These are phyloP conservation scores for Cryptoleucopteryx plumbea DNA, from an alignment of 2,113 vertebrate species.

Conservation along the genomic window DNA sequence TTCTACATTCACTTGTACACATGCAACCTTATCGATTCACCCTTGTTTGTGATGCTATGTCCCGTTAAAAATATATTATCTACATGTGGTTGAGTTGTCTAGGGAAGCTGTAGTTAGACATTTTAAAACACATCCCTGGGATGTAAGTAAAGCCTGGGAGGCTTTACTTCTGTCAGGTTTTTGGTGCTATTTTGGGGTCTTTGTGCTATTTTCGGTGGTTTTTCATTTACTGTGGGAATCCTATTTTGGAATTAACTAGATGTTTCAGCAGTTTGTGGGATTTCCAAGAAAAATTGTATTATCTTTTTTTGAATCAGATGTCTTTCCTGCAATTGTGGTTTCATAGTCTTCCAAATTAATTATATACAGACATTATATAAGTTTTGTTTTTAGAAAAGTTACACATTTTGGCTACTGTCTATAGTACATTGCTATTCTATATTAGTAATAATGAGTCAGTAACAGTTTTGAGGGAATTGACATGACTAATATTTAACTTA, in stretches of 20 bases:
- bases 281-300: background rate
- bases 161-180: background rate
- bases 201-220: background rate
- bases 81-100: background rate
- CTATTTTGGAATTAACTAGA: slow-evolving; percentile 7
- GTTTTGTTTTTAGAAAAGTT: background rate
- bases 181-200: background rate
- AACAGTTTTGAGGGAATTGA: background rate
- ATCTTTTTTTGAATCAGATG: background rate
- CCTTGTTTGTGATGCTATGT: background rate
- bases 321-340: slow-evolving; percentile 7
- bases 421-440: background rate
- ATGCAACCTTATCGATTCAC: background rate
- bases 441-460: background rate
- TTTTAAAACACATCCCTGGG: background rate
- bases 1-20: background rate
- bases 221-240: background rate
- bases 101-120: background rate
- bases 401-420: background rate
- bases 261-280: background rate
- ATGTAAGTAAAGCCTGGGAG: background rate
- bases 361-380: background rate
- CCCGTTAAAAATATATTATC: background rate
- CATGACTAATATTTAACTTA: background rate
- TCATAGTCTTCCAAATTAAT: background rate